Evolutionary conservation across 2,113 vertebrate species (phyloP).

Genomic region (Tympanuchus pallidicinctus): DNA sequence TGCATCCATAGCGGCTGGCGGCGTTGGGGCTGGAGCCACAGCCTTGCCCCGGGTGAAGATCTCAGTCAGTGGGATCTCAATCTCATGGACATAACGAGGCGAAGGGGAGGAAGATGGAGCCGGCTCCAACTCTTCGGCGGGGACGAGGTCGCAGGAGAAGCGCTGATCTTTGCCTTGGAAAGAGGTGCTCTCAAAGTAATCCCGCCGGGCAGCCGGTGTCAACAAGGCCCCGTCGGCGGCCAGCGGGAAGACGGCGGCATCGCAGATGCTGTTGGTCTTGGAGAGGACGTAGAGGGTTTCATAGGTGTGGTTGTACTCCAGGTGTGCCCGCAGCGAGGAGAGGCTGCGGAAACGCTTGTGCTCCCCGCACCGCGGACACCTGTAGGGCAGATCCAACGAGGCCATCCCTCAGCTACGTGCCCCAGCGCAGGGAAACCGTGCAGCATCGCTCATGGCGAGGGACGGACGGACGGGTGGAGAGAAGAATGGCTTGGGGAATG

Average conservation of each 20-base stretch:
- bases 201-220: constrained; percentile 80
- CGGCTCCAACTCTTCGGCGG: constrained; percentile 80
- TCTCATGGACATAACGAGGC: constrained; percentile 91
- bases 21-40: constrained; percentile 85
- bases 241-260: constrained; percentile 91
- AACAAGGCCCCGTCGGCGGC: constrained; percentile 87
- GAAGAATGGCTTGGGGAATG: rapidly evolving
- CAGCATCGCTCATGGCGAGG: constrained; percentile 26
- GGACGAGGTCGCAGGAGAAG: constrained; percentile 81
- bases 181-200: constrained; percentile 90
- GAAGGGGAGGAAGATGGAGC: constrained; percentile 75
- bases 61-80: constrained; percentile 94
- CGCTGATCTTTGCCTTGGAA: constrained; percentile 91
- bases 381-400: constrained; percentile 97
- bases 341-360: constrained; percentile 99
- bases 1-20: constrained; percentile 86
- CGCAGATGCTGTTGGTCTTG: constrained; percentile 96
- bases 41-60: constrained; percentile 88
- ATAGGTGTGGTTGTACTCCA: constrained; percentile 99
- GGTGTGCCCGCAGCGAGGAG: constrained; percentile 94
- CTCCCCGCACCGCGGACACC: constrained; percentile 97
- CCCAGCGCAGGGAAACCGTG: neutral
- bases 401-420: constrained; percentile 87
- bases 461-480: rapidly evolving
- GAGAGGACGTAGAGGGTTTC: constrained; percentile 99